Evolutionary conservation across 1,140 invertebrate species (phyloP).

Genomic region (Aphelinus certus): DNA sequence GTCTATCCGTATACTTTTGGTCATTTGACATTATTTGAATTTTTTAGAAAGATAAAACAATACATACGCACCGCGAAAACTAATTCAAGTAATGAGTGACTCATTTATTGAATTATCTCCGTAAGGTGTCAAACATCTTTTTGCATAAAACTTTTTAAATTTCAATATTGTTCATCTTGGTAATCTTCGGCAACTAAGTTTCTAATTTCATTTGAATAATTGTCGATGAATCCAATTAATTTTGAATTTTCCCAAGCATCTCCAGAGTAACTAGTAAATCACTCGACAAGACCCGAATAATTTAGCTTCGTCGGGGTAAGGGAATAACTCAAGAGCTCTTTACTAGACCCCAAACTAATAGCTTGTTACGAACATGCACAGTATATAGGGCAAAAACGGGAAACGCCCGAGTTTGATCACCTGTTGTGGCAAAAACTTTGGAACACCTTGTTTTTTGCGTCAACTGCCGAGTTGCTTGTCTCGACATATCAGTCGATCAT

Average conservation of each 20-base stretch:
- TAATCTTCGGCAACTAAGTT: too few species aligned
- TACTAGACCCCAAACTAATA: slow-evolving; percentile 40
- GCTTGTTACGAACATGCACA: slow-evolving; percentile 19
- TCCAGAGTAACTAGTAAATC: slow-evolving; percentile 19
- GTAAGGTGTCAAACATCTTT: too few species aligned
- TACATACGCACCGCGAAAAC: too few species aligned
- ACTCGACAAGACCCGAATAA: slow-evolving; percentile 47
- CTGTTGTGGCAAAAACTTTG: slow-evolving; percentile 41
- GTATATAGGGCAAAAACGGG: slow-evolving; percentile 40
- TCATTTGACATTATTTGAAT: too few species aligned
- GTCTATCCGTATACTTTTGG: too few species aligned
- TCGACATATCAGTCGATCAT: too few species aligned
- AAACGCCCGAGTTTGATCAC: slow-evolving; percentile 31
- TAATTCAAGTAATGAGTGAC: too few species aligned
- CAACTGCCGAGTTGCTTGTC: neutral
- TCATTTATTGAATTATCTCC: too few species aligned
- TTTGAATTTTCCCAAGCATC: slow-evolving; percentile 7
- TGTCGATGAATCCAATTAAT: slow-evolving; percentile 23
- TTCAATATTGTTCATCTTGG: too few species aligned
- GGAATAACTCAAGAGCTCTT: slow-evolving; percentile 42
- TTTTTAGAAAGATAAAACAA: too few species aligned
- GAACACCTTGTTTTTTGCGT: slow-evolving; percentile 6
- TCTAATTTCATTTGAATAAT: neutral
- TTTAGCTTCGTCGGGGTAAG: slow-evolving; percentile 45
- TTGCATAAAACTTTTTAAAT: too few species aligned